Evolutionary conservation across 2,797 vertebrate genomes (phyloP), one percentile per base, ranked within the genome.

Genomic region (Gallirallus australis): DNA sequence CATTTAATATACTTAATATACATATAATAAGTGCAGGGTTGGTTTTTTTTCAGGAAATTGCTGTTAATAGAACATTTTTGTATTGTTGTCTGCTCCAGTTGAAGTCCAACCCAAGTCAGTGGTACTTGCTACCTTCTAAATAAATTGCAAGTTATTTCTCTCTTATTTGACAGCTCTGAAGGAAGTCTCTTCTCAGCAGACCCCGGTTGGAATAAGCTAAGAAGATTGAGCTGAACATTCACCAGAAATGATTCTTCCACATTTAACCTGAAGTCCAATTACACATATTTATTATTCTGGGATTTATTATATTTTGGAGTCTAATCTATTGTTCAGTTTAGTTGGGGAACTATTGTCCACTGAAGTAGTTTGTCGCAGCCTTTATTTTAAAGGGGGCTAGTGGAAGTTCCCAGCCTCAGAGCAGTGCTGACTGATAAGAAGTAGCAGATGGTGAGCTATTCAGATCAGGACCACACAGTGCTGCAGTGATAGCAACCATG

Each of bases 11-110:
- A 39, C 14, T 21, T 40, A 65, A 66, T n/a, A n/a, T 21, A 56
- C 1, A 21, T n/a, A 82, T 33, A 57, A 40, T 37, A 69, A 47
- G 0, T 37, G 7, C 1, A 0, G 3, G 10, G 35, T 35, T 25
- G 52, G 6, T 18, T 78, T 64, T 87, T 11, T 50, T 85, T 65
- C 33, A 64, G 12, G 40, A 77, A 86, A 81, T 61, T 30, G 12
- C 7, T 71, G 10, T 24, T 66, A 76, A 45, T 27, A 37, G 4
- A 54, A 65, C 15, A 39, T 18, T 16, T 60, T 73, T 61, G 4
- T 57, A 59, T 56, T 10, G 4, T 45, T 45, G 42, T 86, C 50
- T 84, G 5, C 15, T 77, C 16, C 37, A 42, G 18, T 68, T 73
- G 42, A 93, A 88, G 83, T 61, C 23, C 37, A 69, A n/a, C 2